Base-by-base conservation (phyloP, 2,888 invertebrate species). In the Ochropleura leucogaster region DNA sequence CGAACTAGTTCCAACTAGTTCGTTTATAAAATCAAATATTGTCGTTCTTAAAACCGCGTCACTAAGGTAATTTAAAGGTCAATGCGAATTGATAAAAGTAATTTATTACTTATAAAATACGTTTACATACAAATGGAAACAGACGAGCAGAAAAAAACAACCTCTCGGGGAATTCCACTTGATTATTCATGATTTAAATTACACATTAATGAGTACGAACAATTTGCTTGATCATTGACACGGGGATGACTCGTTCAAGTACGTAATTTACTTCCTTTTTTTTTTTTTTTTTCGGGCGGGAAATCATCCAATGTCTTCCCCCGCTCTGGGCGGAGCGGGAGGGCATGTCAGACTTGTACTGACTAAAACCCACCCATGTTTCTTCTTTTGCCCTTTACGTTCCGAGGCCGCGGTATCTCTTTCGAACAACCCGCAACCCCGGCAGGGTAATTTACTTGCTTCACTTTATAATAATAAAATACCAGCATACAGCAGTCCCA, bases 101-200 rank as follows among this genome's bases (percentile, higher is more conserved):
- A 44, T 47, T 30, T 20, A 55, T 44, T 49, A 16, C 18, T n/a
- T 14, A 18, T 10, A 10, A n/a, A 57, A 2, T 57, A n/a, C 67
- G 44, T 57, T 57, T 49, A 78, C 44, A 78, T 57, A 78, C 44
- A 78, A 57, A 49, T 49, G 12, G 14, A 51, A 6, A 53, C 20
- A 67, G 44, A 16, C 10, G 3, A 55, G 16, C 9, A 40, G 40
- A 30, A n/a, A 73, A 55, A 55, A 47, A 16, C 9, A 55, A 30
- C 16, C 4, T 42, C 20, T 42, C 6, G 75, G 81, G 78, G 81
- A 79, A 76, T 57, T 59, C 76, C 76, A 5, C 49, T 40, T 40
- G 44, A 60, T 75, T 81, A 80, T 64, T 81, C 67, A 76, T 78
- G 44, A 59, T 18, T 20, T 42, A 67, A 77, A 55, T 55, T 76